Conservation (phyloP, 2,888 invertebrate genomes). For the Orthosia incerta region DNA sequence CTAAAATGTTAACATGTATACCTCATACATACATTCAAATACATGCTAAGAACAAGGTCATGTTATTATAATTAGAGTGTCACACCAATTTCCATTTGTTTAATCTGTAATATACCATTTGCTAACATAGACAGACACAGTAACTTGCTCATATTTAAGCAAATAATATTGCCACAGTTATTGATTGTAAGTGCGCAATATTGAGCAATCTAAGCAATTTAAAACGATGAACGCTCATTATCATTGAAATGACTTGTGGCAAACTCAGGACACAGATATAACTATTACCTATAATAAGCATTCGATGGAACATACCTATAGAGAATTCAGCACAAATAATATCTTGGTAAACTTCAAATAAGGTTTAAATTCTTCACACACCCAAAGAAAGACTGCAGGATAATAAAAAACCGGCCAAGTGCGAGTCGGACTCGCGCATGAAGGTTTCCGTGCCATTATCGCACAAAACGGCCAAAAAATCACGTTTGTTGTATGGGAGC, state of each 20-base stretch:
- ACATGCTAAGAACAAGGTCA: constrained; percentile 9
- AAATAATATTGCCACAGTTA: constrained; percentile 12
- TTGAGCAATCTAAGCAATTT: constrained; percentile 20
- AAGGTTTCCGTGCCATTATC: no score
- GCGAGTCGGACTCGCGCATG: no score
- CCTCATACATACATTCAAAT: constrained; percentile 2
- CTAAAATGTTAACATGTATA: constrained; percentile 16
- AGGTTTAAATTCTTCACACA: not conserved
- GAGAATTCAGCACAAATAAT: not conserved
- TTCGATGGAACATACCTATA: not conserved
- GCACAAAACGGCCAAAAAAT: no score
- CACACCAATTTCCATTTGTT: not conserved
- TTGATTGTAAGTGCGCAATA: constrained; percentile 18
- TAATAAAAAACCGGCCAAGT: no score
- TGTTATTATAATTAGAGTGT: constrained; percentile 1
- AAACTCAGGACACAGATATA: not conserved
- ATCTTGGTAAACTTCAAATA: not conserved
- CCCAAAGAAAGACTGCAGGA: not conserved
- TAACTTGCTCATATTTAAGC: constrained; percentile 16
- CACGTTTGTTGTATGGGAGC: no score
- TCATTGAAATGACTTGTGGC: not conserved
- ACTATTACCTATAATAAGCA: not conserved
- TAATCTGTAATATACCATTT: not conserved
- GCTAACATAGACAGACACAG: not conserved
- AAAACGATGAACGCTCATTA: constrained; percentile 5